A percentile compares a stretch with the other conserved stretches of the same genome.
Conservation (phyloP, 2,113 vertebrate species). For the Alethe diademata region DNA sequence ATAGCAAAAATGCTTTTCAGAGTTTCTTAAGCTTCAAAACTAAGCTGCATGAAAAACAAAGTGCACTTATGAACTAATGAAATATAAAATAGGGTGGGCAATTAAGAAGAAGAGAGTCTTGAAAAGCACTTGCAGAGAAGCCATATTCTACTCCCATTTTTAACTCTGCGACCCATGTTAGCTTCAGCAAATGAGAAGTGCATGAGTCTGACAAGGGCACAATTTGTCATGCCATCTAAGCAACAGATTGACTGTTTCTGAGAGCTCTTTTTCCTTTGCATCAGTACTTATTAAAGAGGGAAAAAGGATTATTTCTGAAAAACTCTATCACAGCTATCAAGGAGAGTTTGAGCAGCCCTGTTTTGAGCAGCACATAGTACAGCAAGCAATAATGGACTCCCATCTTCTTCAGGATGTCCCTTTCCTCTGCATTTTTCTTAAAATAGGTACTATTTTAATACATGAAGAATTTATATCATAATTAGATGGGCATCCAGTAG, state of each 20-base stretch:
- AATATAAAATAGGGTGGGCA: neutral
- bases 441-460: neutral
- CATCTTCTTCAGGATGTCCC: neutral
- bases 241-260: constrained; percentile 9
- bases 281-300: neutral
- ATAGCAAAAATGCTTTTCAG: neutral
- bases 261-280: neutral
- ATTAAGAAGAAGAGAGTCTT: constrained; percentile 13
- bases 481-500: neutral
- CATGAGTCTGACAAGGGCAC: neutral
- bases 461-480: neutral
- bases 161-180: neutral
- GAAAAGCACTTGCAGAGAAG: neutral
- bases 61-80: constrained; percentile 13
- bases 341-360: neutral
- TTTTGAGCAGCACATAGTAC: neutral
- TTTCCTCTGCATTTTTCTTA: neutral
- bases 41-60: neutral
- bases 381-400: neutral
- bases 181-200: constrained; percentile 15
- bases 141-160: neutral
- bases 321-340: neutral
- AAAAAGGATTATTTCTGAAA: neutral
- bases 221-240: constrained; percentile 4
- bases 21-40: neutral